Evolutionary conservation across 2,113 vertebrate genomes (phyloP), one percentile per base, ranked within the genome.

Genomic region (Colistium nudipinnis): DNA sequence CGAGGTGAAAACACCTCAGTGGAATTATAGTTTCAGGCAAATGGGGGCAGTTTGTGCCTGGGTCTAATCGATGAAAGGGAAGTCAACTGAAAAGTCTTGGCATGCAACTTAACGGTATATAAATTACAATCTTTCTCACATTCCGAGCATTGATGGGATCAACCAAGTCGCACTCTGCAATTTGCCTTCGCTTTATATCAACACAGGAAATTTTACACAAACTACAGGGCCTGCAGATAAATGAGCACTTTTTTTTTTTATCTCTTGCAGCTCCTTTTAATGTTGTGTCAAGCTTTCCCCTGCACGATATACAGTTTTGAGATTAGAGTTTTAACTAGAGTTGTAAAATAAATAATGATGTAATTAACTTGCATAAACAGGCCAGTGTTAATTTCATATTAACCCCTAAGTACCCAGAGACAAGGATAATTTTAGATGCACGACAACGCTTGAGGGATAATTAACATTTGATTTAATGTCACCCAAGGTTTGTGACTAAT

Each of bases 401-500:
- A n/a, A 56, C 4, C 33, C 63, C 57, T 6, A 49, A 33, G 17
- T 6, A 20, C 27, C 20, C 9, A 8, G 14, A 4, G 19, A 33
- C 30, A 2, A 31, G 13, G 66, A 61, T 61, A 41, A 77, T 56
- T 39, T n/a, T 17, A 51, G 30, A 60, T 48, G 0, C 6, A 3
- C 54, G 12, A n/a, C 56, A 57, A 36, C 39, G 62, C 45, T 33
- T 17, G 13, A 24, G 60, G 35, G 38, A 56, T 74, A 19, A 59
- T 57, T 76, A 68, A 71, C 33, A 27, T 53, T 81, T 63, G 60
- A 86, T 75, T 82, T 44, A 53, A 39, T 54, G 36, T 25, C 71
- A 44, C 30, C 31, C 14, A n/a, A 41, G 20, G 33, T 62, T 48
- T 71, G 41, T 4, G 64, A 30, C 49, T 66, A 61, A 72, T 74